Conservation (phyloP, 1,140 invertebrate species). For the Macrobrachium nipponense region DNA sequence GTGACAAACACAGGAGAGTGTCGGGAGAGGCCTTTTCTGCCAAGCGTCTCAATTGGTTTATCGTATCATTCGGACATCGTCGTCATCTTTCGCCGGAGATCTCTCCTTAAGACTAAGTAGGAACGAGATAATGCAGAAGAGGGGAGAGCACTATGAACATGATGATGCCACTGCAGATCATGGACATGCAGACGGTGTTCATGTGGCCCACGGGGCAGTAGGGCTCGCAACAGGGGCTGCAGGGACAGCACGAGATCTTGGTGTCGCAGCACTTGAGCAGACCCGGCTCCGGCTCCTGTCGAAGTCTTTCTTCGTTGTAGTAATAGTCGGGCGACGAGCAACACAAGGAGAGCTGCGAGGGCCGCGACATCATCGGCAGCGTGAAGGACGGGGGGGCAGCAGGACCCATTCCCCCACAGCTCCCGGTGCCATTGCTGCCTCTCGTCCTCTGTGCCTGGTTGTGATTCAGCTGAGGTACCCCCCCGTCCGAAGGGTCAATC, state of each 20-base stretch:
- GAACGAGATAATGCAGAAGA: slow-evolving; percentile 60
- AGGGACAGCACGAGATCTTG: slow-evolving; percentile 55
- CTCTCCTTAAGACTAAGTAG: slow-evolving; percentile 22
- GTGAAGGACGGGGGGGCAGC: slow-evolving; percentile 3
- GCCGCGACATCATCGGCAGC: slow-evolving; percentile 32
- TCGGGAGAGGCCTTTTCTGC: too few species aligned
- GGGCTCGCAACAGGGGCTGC: slow-evolving; percentile 46
- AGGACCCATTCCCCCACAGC: neutral
- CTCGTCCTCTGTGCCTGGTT: neutral
- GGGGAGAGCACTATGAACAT: slow-evolving; percentile 60
- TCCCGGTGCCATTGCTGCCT: slow-evolving; percentile 23
- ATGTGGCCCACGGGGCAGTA: slow-evolving; percentile 59
- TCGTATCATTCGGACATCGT: too few species aligned
- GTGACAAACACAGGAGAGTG: too few species aligned
- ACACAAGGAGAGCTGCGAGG: slow-evolving; percentile 51
- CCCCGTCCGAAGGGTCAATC: slow-evolving; percentile 1
- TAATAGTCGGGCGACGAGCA: slow-evolving; percentile 49
- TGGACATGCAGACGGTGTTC: slow-evolving; percentile 57
- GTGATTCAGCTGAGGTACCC: neutral
- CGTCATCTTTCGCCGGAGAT: too few species aligned
- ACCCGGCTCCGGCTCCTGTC: slow-evolving; percentile 59
- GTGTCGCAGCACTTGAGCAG: slow-evolving; percentile 55
- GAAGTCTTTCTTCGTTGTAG: slow-evolving; percentile 51
- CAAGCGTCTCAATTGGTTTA: too few species aligned
- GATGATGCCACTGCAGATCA: slow-evolving; percentile 50